phyloP scores from a whole-genome alignment of 2,888 invertebrate genomes.

The Callinectes sapidus region DNA sequence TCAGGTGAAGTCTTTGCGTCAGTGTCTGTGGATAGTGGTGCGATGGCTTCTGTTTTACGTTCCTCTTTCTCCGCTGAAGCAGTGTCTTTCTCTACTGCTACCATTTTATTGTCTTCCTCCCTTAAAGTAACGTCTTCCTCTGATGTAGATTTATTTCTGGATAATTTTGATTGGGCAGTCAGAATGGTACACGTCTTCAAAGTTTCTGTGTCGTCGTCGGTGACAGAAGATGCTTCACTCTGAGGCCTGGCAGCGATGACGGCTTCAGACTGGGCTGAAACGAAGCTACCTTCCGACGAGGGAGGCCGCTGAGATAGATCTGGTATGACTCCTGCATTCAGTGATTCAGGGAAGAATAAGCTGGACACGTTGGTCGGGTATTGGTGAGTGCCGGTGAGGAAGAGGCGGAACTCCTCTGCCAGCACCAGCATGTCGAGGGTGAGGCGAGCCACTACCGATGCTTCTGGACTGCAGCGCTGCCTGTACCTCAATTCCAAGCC shows the following conservation, averaged over 20 bases:
- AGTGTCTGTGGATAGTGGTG: neutral
- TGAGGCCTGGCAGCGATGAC: conserved; percentile 12
- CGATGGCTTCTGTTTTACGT: neutral
- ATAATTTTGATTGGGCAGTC: neutral
- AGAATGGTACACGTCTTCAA: conserved; percentile 51
- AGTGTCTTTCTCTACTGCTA: neutral
- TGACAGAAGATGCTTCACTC: conserved; percentile 50
- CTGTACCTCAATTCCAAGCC: conserved; percentile 56
- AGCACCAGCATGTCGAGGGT: conserved; percentile 70
- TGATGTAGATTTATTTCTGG: conserved; percentile 49
- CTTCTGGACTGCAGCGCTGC: conserved; percentile 48
- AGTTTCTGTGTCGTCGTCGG: conserved; percentile 60
- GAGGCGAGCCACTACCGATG: conserved; percentile 63
- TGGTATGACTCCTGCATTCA: neutral
- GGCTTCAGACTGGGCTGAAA: conserved; percentile 52
- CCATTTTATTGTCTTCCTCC: conserved; percentile 34
- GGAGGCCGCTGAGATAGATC: conserved; percentile 50
- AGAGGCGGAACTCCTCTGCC: conserved; percentile 68
- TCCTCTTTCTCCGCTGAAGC: neutral
- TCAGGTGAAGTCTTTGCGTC: neutral
- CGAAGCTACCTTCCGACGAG: conserved; percentile 56
- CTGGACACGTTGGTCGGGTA: conserved; percentile 67
- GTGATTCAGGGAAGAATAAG: conserved; percentile 57
- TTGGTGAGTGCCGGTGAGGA: conserved; percentile 67
- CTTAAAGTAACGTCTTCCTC: conserved; percentile 64